Percentiles rank a stretch among this genome's conserved stretches.
Evolutionary conservation across 2,888 invertebrate species (phyloP).

Genomic region (Fragum whitleyi): DNA sequence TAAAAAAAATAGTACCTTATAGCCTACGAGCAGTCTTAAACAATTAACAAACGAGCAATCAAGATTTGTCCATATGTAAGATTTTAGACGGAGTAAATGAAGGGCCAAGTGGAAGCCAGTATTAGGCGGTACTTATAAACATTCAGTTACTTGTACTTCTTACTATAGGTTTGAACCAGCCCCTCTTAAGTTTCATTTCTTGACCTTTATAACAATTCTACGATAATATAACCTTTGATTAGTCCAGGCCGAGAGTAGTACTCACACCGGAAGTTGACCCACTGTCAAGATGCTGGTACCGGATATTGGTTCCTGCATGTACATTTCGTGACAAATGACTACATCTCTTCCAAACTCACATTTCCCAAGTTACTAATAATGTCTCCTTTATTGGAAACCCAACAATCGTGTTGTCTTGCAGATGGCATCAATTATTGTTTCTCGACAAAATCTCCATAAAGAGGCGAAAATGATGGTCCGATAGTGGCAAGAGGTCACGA

Average conservation of each 20-base stretch:
- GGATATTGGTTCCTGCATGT: slow-evolving; percentile 7
- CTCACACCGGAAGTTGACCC: neutral
- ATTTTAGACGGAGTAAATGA: no score
- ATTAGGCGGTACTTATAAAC: no score
- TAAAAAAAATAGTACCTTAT: no score
- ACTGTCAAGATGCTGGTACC: neutral
- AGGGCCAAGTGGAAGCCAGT: no score
- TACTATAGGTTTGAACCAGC: no score
- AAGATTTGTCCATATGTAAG: no score
- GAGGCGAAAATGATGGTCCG: neutral
- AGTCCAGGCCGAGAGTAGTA: neutral
- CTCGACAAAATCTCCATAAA: neutral
- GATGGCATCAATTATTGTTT: neutral
- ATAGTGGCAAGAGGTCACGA: neutral
- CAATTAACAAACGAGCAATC: no score
- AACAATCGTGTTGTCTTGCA: slow-evolving; percentile 1
- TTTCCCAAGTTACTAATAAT: slow-evolving; percentile 12
- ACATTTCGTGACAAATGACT: neutral
- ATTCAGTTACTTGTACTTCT: no score
- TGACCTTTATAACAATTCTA: no score
- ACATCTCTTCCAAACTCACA: neutral
- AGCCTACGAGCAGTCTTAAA: no score
- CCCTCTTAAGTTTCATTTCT: no score
- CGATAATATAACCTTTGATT: no score
- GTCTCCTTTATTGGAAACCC: neutral